A percentile compares a stretch with the other conserved stretches of the same genome.
These are phyloP conservation scores for Papilio glaucus DNA, from an alignment of 1,140 invertebrate genomes.

Conservation along the genomic window DNA sequence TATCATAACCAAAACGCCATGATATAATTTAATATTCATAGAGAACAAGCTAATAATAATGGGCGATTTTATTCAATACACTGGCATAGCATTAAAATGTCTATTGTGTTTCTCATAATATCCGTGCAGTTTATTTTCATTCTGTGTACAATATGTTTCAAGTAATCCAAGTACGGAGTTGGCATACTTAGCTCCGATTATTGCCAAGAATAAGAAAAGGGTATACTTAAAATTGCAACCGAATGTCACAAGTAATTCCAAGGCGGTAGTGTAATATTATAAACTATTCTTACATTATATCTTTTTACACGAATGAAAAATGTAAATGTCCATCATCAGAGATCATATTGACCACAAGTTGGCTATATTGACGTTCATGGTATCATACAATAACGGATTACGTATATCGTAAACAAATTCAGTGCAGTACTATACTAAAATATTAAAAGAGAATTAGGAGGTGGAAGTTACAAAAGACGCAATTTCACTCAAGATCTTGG, in stretches of 20 bases:
- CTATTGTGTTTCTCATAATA: constrained; percentile 22
- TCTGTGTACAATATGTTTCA: constrained; percentile 19
- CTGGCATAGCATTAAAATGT: constrained; percentile 18
- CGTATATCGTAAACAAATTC: no score
- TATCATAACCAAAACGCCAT: neutral
- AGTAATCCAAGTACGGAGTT: constrained; percentile 33
- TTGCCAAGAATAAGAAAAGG: constrained; percentile 28
- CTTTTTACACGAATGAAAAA: no score
- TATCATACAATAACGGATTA: no score
- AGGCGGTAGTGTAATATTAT: neutral
- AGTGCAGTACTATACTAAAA: no score
- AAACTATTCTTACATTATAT: no score
- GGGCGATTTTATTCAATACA: neutral
- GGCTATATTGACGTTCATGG: no score
- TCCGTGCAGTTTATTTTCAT: constrained; percentile 13
- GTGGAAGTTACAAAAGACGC: no score
- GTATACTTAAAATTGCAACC: constrained; percentile 26
- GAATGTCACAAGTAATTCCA: constrained; percentile 19
- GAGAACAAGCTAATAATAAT: neutral
- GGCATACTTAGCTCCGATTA: constrained; percentile 28
- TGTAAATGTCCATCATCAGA: no score
- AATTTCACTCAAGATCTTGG: no score
- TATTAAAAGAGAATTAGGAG: no score
- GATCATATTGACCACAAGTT: no score
- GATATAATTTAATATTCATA: neutral